These are phyloP conservation scores for Ptychochromis oligacanthus DNA, from an alignment of 2,113 vertebrate species.

Conservation along the genomic window DNA sequence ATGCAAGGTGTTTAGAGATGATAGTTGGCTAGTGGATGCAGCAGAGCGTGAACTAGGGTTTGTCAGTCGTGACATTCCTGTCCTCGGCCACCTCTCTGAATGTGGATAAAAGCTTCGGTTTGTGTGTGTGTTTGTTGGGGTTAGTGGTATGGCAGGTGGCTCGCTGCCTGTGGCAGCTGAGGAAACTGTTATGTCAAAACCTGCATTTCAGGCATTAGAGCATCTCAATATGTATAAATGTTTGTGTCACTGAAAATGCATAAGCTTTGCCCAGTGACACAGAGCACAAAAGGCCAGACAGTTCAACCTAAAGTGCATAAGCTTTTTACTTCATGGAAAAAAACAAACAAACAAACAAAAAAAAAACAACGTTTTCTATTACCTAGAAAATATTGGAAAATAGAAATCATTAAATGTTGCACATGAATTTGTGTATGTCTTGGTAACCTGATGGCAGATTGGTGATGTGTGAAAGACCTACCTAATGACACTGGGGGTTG, in stretches of 20 bases:
- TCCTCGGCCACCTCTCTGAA: constrained; percentile 63
- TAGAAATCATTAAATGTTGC: constrained; percentile 6
- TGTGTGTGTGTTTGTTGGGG: constrained; percentile 25
- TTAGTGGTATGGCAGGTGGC: constrained; percentile 47
- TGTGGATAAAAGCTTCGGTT: constrained; percentile 27
- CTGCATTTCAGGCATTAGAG: constrained; percentile 34
- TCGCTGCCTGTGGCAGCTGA: constrained; percentile 51
- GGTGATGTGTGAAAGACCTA: constrained; percentile 29
- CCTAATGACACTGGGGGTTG: constrained; percentile 64
- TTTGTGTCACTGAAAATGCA: not conserved
- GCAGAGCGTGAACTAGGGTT: constrained; percentile 67
- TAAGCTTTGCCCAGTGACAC: not conserved
- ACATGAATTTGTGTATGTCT: constrained; percentile 41
- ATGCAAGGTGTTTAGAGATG: constrained; percentile 77
- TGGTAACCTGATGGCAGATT: constrained; percentile 33
- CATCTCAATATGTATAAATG: not conserved
- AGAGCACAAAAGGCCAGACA: not conserved
- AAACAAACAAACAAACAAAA: not conserved
- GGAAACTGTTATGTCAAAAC: constrained; percentile 63
- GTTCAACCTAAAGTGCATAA: constrained; percentile 1
- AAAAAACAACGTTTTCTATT: not conserved
- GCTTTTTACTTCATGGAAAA: not conserved
- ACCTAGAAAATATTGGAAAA: constrained; percentile 17
- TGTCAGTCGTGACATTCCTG: constrained; percentile 64
- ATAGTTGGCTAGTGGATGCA: constrained; percentile 70